Evolutionary conservation across 1,140 invertebrate genomes (phyloP), one percentile per base, ranked within the genome.

Genomic region (Physella acuta): DNA sequence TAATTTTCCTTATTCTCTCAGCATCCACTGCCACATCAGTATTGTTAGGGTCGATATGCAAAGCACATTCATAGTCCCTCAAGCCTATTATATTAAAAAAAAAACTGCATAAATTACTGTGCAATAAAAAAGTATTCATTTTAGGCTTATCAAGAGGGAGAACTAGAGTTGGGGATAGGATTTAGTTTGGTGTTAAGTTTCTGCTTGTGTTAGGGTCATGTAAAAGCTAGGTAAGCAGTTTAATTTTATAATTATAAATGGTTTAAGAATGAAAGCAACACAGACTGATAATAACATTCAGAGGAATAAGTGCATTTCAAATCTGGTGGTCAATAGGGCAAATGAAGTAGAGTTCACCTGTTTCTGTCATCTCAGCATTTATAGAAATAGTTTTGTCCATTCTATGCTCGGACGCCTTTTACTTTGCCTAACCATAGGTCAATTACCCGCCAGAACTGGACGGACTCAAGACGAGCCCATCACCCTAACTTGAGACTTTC

Each of bases 1-100:
- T 83, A 20, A 84, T 75, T 68, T 79, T 70, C 61, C 84, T 65
- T 26, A 82, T 85, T 73, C 78, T 82, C 53, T 84, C 79, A 56
- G 88, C 79, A 77, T 88, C 88, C 33, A 73, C 71, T 75, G 81
- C 78, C 55, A 89, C 78, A 64, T 84, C 81, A 59, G 85, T 78
- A 78, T 89, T 87, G 66, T 86, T 78, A n/a, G 88, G 88, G 39
- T 86, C 79, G 34, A 93, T 83, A 80, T 89, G 89, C 4, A 91
- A 75, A 49, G 91, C 91, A 49, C 87, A 89, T 79, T 92, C 89
- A 84, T 92, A 88, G 85, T 94, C 92, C 71, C 87, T 86, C 52
- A 92, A 88, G 68, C 84, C 85, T 86, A 61, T 3, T 72, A 74
- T 3, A 62, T 55, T 66, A 70, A 34, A 60, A 39, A 20, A 70